These are phyloP conservation scores for Prosapia bicincta DNA, from an alignment of 2,888 invertebrate genomes.

Conservation along the genomic window DNA sequence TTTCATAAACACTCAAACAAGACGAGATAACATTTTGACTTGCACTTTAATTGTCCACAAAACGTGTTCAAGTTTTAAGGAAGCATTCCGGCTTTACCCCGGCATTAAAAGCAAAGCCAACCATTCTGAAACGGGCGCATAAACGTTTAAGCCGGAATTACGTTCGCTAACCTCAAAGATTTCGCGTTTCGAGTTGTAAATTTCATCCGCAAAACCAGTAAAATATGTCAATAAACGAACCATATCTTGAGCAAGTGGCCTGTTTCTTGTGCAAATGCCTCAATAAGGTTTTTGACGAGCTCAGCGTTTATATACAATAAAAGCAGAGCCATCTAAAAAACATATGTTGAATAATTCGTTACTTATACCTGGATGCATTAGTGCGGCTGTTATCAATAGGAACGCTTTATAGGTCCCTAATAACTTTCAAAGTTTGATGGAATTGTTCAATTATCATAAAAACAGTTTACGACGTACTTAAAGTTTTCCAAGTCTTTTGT, in stretches of 20 bases:
- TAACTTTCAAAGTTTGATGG: conserved; percentile 29
- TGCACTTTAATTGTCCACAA: background rate
- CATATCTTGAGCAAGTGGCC: background rate
- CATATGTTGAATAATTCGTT: background rate
- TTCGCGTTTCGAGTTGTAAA: background rate
- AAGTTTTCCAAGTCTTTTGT: conserved; percentile 29
- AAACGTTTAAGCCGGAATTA: background rate
- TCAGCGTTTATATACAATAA: background rate
- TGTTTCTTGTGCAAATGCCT: background rate
- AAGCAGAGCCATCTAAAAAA: background rate
- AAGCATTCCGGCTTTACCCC: background rate
- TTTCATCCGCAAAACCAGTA: background rate
- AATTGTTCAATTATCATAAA: conserved; percentile 29
- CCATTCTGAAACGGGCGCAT: background rate
- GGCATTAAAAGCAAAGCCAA: background rate
- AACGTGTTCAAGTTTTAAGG: background rate
- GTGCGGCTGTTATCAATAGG: background rate
- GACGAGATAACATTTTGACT: background rate
- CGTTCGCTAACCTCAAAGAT: background rate
- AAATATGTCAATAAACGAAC: background rate
- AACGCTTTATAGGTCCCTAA: conserved; percentile 17
- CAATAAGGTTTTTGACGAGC: background rate
- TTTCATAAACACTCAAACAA: no score
- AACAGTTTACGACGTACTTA: conserved; percentile 27
- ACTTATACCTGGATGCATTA: background rate